phyloP scores from a whole-genome alignment of 2,113 vertebrate genomes.

The Ondatra zibethicus region DNA sequence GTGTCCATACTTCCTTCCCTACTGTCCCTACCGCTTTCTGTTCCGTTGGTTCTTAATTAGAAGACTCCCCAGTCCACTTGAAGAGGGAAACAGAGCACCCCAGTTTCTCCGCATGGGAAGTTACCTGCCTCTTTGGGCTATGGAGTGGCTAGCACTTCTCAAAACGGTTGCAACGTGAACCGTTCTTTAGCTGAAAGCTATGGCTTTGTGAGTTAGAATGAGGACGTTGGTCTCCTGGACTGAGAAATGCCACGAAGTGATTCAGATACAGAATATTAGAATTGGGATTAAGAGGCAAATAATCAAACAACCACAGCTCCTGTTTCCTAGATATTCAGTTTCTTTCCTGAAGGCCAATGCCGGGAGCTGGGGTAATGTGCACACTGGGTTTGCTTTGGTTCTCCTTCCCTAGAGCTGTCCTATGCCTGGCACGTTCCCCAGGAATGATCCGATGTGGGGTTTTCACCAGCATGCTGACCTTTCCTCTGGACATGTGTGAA shows the following conservation, averaged over 20 bases:
- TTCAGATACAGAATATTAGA: slow-evolving; percentile 58
- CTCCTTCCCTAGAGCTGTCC: background rate
- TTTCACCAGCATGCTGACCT: background rate
- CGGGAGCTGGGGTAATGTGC: background rate
- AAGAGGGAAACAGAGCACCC: background rate
- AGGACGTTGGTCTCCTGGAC: background rate
- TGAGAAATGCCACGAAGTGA: slow-evolving; percentile 18
- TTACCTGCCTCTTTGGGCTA: background rate
- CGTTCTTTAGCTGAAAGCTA: background rate
- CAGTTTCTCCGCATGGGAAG: background rate
- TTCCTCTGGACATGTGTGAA: background rate
- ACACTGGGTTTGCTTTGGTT: background rate
- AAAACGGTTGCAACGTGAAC: background rate
- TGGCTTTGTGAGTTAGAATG: slow-evolving; percentile 47
- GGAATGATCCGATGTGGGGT: background rate
- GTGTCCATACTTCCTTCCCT: fast-evolving
- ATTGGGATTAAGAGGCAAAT: slow-evolving; percentile 40
- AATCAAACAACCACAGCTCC: slow-evolving; percentile 47
- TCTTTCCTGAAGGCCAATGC: background rate
- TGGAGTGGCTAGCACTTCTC: background rate
- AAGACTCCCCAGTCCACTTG: background rate
- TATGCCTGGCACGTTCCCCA: background rate
- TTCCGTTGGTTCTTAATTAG: background rate
- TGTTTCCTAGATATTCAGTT: slow-evolving; percentile 33
- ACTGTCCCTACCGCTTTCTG: background rate